phyloP scores from a whole-genome alignment of 30 jellyfish, hydroid and myxozoan species.

The Aurelia sp. region DNA sequence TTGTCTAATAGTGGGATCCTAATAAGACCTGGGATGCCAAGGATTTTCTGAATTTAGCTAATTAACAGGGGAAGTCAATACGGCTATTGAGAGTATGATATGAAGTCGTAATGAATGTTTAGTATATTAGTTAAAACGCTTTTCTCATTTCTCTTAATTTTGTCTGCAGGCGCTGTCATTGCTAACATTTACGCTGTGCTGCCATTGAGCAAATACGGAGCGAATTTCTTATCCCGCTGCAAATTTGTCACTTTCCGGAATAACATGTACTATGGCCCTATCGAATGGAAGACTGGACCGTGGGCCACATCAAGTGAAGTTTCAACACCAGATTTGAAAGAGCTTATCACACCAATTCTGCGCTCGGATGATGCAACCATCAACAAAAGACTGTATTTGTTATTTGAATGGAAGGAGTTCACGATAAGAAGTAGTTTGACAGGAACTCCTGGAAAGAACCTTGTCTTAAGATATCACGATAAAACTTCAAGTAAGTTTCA shows the following conservation, averaged over 20 bases:
- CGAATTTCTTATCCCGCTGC: conserved; percentile 16
- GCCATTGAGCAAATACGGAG: background rate
- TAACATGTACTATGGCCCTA: conserved; percentile 63
- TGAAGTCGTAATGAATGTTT: too few relatives aligned
- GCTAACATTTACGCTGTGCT: conserved; percentile 27
- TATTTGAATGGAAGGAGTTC: conserved; percentile 53
- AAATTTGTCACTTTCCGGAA: conserved; percentile 22
- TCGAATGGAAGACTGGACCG: conserved; percentile 37
- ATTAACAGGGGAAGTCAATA: too few relatives aligned
- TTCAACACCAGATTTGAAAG: conserved; percentile 43
- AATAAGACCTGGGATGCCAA: too few relatives aligned
- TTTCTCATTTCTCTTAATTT: background rate
- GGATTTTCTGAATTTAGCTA: too few relatives aligned
- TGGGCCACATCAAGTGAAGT: background rate
- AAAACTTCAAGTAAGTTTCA: too few relatives aligned
- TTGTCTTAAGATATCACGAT: too few relatives aligned
- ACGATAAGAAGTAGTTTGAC: background rate
- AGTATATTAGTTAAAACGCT: too few relatives aligned
- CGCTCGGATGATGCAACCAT: conserved; percentile 15
- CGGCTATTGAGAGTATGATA: too few relatives aligned
- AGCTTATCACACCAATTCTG: conserved; percentile 44
- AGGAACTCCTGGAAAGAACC: too few relatives aligned
- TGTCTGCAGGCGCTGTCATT: background rate
- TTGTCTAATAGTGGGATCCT: too few relatives aligned
- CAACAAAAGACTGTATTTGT: conserved; percentile 8